phyloP scores from a whole-genome alignment of 2,113 vertebrate species.

The Emydura subglobosa region DNA sequence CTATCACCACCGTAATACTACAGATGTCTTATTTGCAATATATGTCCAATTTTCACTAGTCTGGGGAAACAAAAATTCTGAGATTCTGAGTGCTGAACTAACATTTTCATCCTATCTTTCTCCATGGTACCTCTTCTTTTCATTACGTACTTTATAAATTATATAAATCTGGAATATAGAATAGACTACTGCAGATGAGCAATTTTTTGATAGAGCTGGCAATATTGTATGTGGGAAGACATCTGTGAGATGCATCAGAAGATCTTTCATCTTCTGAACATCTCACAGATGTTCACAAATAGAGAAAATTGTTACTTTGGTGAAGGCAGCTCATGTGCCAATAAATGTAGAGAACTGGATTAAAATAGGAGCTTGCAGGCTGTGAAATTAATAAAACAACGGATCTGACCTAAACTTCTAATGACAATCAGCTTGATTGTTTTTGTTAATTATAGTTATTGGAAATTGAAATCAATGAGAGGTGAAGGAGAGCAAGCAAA shows the following conservation, averaged over 20 bases:
- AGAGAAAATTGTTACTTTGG: conserved; percentile 77
- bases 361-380: conserved; percentile 72
- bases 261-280: conserved; percentile 79
- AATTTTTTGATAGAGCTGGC: conserved; percentile 67
- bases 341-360: conserved; percentile 53
- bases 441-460: conserved; percentile 72
- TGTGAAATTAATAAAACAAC: conserved; percentile 74
- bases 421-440: conserved; percentile 74
- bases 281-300: conserved; percentile 80
- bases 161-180: conserved; percentile 68
- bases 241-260: conserved; percentile 79
- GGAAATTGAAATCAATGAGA: conserved; percentile 71
- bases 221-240: conserved; percentile 78
- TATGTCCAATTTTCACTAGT: background rate
- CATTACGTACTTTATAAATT: conserved; percentile 53
- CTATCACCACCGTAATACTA: background rate
- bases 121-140: conserved; percentile 54
- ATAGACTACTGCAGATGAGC: conserved; percentile 70
- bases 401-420: conserved; percentile 72
- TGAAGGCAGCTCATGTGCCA: conserved; percentile 71
- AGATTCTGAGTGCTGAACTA: conserved; percentile 9
- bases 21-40: conserved; percentile 7
- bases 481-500: conserved; percentile 59
- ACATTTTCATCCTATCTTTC: conserved; percentile 37
- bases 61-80: background rate